Conservation (phyloP, 2,113 vertebrate species). For the Rhinopithecus roxellana region DNA sequence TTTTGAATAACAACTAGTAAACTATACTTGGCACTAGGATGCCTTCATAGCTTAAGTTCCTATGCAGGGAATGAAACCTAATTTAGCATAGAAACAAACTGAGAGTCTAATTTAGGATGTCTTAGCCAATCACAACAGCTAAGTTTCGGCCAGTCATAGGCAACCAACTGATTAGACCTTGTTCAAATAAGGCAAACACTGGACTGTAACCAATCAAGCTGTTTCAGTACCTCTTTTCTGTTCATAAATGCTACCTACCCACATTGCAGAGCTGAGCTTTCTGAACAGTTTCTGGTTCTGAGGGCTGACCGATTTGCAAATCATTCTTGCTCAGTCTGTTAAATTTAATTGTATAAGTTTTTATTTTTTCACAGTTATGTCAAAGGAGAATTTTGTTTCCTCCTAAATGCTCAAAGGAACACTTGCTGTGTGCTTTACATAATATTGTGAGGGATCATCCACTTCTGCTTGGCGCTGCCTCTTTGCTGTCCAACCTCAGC, state of each 20-base stretch:
- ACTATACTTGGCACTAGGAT: background rate
- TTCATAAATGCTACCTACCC: background rate
- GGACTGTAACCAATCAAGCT: background rate
- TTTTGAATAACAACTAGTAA: background rate
- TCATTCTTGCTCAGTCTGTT: background rate
- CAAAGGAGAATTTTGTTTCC: background rate
- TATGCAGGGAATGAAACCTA: background rate
- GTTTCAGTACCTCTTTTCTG: background rate
- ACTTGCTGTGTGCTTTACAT: background rate
- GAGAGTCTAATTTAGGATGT: background rate
- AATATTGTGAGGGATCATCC: background rate
- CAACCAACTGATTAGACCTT: background rate
- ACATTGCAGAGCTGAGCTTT: background rate
- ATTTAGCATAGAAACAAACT: background rate
- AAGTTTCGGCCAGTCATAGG: background rate
- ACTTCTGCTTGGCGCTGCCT: background rate
- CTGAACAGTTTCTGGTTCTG: background rate
- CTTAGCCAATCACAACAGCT: background rate
- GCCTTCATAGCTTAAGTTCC: background rate
- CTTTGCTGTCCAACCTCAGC: background rate
- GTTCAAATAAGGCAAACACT: background rate
- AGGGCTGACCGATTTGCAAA: background rate
- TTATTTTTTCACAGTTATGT: background rate
- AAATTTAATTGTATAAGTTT: background rate
- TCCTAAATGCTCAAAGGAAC: background rate